Conservation (phyloP, 2,113 vertebrate species). For the Echinops telfairi region DNA sequence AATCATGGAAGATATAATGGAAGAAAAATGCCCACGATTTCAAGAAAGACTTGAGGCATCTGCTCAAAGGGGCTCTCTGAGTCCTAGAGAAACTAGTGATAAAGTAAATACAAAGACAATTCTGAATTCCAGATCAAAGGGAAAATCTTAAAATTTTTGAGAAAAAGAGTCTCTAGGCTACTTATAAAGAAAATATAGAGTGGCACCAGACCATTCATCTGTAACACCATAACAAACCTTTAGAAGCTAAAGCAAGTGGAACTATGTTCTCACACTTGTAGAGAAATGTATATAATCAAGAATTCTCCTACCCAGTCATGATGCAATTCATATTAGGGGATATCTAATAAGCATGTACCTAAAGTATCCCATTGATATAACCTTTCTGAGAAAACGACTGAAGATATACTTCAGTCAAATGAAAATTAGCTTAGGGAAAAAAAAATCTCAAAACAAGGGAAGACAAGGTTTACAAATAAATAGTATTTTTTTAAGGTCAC, state of each 20-base stretch:
- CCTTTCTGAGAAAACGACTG: slow-evolving; percentile 14
- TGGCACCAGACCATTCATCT: background rate
- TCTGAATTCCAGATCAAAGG: slow-evolving; percentile 14
- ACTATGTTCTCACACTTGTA: background rate
- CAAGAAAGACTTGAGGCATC: background rate
- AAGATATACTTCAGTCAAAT: background rate
- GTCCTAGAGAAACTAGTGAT: background rate
- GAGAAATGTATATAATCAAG: background rate
- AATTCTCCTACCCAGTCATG: background rate
- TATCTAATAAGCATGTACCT: no score
- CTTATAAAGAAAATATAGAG: background rate
- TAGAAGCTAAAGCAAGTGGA: background rate
- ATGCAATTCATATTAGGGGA: background rate
- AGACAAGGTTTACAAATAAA: background rate
- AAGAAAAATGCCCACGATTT: background rate
- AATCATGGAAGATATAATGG: background rate
- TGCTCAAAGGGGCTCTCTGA: background rate
- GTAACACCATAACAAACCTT: background rate
- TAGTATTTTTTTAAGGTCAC: background rate
- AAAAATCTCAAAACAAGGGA: slow-evolving; percentile 19
- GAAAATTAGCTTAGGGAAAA: background rate
- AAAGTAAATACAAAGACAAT: background rate
- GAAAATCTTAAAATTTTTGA: slow-evolving; percentile 11
- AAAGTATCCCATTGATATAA: background rate
- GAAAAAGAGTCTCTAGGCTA: background rate